Evolutionary conservation across 2,113 vertebrate species (phyloP), one percentile per base, ranked within the genome.

Genomic region (Procavia capensis): DNA sequence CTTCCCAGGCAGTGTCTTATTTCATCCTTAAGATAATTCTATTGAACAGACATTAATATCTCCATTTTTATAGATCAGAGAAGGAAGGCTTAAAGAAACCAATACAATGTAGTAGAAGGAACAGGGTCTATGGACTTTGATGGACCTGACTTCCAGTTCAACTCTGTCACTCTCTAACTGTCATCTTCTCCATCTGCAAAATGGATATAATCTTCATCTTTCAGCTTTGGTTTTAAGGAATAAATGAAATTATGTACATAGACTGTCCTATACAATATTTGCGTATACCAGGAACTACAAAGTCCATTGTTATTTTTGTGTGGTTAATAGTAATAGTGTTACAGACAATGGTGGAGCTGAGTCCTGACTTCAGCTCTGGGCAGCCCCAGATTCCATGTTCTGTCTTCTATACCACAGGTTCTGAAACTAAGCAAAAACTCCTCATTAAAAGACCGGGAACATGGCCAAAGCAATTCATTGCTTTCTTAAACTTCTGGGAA

Each of bases 401-500:
- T 31, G 91, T 72, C 68, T 94, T 86, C 74, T 57, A 36, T 14
- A 76, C 27, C 83, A 50, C 66, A 34, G 57, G 45, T 80, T 90
- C 45, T 84, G 61, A 93, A 93, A 84, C 68, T 25, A 89, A 94
- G 36, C 66, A 76, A n/a, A 70, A 0, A 0, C 36, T 95, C n/a
- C 17, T 85, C 41, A 34, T 57, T 90, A 82, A 64, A 81, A 82
- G 87, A n/a, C 93, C 47, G 14, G 82, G 94, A 94, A 57, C 45
- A 83, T 86, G 24, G 93, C 93, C 94, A 13, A 83, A 74, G 50
- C 39, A 75, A 68, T 83, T 89, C 25, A 22, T n/a, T 34, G n/a
- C 22, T 93, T 96, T 76, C 79, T 82, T 93, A 91, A 47, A 34
- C 14, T 96, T 82, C 41, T 85, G 93, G 94, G 76, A 95, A 80